These are phyloP conservation scores for Myripristis murdjan DNA, from an alignment of 2,797 vertebrate species.

Conservation along the genomic window DNA sequence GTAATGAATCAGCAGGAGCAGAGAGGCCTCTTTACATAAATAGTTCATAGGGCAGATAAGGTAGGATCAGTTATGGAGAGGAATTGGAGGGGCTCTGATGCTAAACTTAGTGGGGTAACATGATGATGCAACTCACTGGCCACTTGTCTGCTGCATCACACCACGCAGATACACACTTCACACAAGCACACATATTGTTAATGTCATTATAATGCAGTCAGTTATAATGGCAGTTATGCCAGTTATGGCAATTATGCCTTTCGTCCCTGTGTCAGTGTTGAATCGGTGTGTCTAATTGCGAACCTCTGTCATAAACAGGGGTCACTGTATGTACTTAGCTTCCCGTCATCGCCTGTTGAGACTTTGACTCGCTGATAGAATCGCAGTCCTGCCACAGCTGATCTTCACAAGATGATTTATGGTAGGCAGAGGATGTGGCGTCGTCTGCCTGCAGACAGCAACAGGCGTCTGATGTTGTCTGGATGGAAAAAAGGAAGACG, in stretches of 20 bases:
- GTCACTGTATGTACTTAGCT: constrained; percentile 39
- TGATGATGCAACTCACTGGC: constrained; percentile 29
- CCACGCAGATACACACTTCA: not conserved
- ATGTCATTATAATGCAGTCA: constrained; percentile 33
- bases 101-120: constrained; percentile 21
- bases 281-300: constrained; percentile 50
- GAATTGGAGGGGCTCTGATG: constrained; percentile 25
- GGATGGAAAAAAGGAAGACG: constrained; percentile 32
- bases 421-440: constrained; percentile 53
- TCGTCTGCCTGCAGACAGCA: constrained; percentile 54
- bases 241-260: constrained; percentile 47
- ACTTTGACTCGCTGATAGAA: constrained; percentile 46
- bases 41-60: constrained; percentile 40
- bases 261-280: constrained; percentile 21
- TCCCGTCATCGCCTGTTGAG: constrained; percentile 47
- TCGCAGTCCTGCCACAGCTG: constrained; percentile 53
- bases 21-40: constrained; percentile 43
- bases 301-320: constrained; percentile 27
- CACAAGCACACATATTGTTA: constrained; percentile 25
- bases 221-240: constrained; percentile 40
- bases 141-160: constrained; percentile 15
- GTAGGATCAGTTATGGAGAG: not conserved
- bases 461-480: constrained; percentile 59
- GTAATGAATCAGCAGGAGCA: constrained; percentile 32
- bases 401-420: constrained; percentile 60